Base-by-base conservation (phyloP, 2,113 vertebrate genomes). In the Pelvicachromis taeniatus region DNA sequence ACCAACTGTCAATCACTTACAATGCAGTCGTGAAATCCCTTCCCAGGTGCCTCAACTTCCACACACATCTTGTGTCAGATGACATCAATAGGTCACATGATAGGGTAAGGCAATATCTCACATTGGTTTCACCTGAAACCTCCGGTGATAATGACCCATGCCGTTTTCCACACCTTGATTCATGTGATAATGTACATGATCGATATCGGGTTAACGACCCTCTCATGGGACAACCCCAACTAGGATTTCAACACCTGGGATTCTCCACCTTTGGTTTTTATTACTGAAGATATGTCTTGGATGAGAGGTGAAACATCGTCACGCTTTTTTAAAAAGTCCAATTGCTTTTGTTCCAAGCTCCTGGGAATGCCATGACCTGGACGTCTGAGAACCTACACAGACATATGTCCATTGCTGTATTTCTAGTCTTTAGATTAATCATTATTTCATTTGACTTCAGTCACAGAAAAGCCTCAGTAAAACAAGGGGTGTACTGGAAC, bases 131-230 rank as follows among this genome's bases (percentile, higher is more conserved):
- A 63, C 6, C 10, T 17, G 4, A 63, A 63, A 63, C 59, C 17
- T 38, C 33, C 1, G 1, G 19, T 63, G 0, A 63, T 63, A 63
- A 63, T 7, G 59, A n/a, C 33, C 19, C 2, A 63, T 1, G 4
- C 59, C 59, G n/a, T 38, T 61, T 63, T 63, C n/a, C 59, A 63
- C 59, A 63, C 59, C 59, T 63, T 63, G 59, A 10, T 38, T 63
- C 10, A n/a, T 38, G 33, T 63, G 19, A 13, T 13, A 38, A 63
- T 45, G 13, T 45, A 45, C 42, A 45, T 59, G 58, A 21, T 19
- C 33, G 5, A 63, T 38, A 63, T 17, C 38, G 10, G 59, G 59
- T 38, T 63, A 63, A 63, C 10, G 6, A 63, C 59, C 59, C 16
- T 63, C 33, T 17, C 33, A 63, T 0, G 4, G 33, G 19, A 63